Evolutionary conservation across 2,888 invertebrate genomes (phyloP), one percentile per base, ranked within the genome.

Genomic region (Drosophila infuscata): DNA sequence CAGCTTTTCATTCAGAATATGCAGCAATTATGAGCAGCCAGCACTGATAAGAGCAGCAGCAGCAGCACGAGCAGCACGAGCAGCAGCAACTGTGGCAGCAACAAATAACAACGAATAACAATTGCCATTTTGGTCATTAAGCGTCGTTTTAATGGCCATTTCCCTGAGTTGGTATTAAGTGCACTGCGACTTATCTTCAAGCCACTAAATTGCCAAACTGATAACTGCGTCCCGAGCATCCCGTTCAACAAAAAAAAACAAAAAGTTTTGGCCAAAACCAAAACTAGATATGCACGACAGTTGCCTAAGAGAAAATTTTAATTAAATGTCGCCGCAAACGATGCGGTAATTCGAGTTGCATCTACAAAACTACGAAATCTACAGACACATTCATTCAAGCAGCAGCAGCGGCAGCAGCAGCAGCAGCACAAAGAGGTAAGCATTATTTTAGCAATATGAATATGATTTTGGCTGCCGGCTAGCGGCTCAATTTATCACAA

Each of bases 311-410:
- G 85, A 84, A 73, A 82, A 85, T 88, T 90, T 90, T 88, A 88
- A 88, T 88, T 90, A 88, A 88, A 89, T 90, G 87, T 88, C 87
- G 90, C 87, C 87, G 89, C 87, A 82, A 88, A 88, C 87, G 86
- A 89, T 89, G 88, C 85, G 88, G 85, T 86, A 89, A 86, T 86
- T 73, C 76, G 88, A 84, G 82, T 70, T 67, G 61, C 77, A 73
- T 59, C 67, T 58, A 51, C 65, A 53, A 54, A 74, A 58, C 70
- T 38, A 67, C 53, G 4, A 69, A 58, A 60, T 61, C 73, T 75
- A 35, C 65, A 61, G 73, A 67, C 69, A 65, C 61, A 63, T 51
- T 61, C 61, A 70, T 70, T 60, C 72, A 71, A 73, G 72, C 54
- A 69, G 25, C 25, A 25, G 25, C 25, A 25, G 25, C 25, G 2